Evolutionary conservation across 1,140 invertebrate genomes (phyloP).

Genomic region (Drosophila kepulauana): DNA sequence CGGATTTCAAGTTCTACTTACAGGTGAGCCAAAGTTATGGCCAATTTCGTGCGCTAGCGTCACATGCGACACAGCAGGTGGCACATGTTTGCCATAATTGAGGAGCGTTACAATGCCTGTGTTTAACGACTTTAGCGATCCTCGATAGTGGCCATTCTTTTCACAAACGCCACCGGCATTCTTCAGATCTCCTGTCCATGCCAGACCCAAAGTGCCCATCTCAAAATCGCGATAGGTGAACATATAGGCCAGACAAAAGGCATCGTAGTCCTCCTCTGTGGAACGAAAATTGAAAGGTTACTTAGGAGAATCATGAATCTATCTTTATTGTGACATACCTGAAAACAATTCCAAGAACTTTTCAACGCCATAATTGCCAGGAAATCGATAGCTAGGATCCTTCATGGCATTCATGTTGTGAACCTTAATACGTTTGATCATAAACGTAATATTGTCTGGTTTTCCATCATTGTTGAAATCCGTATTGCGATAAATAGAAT

Average conservation of each 20-base stretch:
- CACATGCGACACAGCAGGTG: constrained; percentile 98
- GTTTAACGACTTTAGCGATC: constrained; percentile 97
- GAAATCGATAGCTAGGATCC: constrained; percentile 94
- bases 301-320: neutral
- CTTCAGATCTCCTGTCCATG: constrained; percentile 98
- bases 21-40: constrained; percentile 99
- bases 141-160: constrained; percentile 97
- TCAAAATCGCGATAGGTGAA: constrained; percentile 99
- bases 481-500: constrained; percentile 95
- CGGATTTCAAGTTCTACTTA: constrained; percentile 84
- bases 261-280: constrained; percentile 97
- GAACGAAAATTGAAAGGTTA: neutral
- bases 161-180: constrained; percentile 97
- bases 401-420: constrained; percentile 93
- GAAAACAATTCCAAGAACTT: constrained; percentile 97
- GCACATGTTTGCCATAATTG: constrained; percentile 99
- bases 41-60: constrained; percentile 99
- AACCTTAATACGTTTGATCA: constrained; percentile 98
- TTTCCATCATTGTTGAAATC: constrained; percentile 97
- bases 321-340: constrained; percentile 86
- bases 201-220: constrained; percentile 98
- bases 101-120: constrained; percentile 99
- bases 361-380: constrained; percentile 96
- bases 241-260: constrained; percentile 99
- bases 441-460: constrained; percentile 97